Evolutionary conservation across 2,888 invertebrate genomes (phyloP).

Genomic region (Leucophenga maculata): DNA sequence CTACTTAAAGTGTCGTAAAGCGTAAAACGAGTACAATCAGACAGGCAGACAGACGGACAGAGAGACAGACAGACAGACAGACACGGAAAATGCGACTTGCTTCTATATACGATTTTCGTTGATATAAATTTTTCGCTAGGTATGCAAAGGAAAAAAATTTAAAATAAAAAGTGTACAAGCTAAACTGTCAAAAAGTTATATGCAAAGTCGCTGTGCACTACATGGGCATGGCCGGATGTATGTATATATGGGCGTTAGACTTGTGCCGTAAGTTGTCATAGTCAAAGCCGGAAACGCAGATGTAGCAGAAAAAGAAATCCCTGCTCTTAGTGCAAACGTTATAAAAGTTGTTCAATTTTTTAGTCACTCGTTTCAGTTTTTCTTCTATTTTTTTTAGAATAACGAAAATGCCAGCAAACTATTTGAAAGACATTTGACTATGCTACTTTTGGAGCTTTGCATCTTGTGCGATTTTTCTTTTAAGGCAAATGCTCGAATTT

Average conservation of each 20-base stretch:
- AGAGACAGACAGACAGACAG: neutral
- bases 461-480: slow-evolving; percentile 5
- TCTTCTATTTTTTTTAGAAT: neutral
- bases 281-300: slow-evolving; percentile 23
- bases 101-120: neutral
- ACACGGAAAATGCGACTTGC: neutral
- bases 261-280: slow-evolving; percentile 4
- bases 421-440: neutral
- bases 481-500: slow-evolving; percentile 19
- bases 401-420: neutral
- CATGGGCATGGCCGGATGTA: no score
- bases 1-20: slow-evolving; percentile 57
- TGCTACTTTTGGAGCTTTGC: neutral
- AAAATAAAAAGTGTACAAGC: neutral
- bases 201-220: no score
- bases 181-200: slow-evolving; percentile 1
- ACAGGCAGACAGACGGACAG: neutral
- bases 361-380: neutral
- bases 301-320: slow-evolving; percentile 9
- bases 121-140: slow-evolving; percentile 2
- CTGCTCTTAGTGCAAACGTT: slow-evolving; percentile 5
- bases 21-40: slow-evolving; percentile 1
- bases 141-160: neutral
- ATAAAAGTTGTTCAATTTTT: slow-evolving; percentile 1
- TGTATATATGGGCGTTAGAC: no score